phyloP scores from a whole-genome alignment of 2,888 invertebrate genomes.

The Hydraecia micacea region DNA sequence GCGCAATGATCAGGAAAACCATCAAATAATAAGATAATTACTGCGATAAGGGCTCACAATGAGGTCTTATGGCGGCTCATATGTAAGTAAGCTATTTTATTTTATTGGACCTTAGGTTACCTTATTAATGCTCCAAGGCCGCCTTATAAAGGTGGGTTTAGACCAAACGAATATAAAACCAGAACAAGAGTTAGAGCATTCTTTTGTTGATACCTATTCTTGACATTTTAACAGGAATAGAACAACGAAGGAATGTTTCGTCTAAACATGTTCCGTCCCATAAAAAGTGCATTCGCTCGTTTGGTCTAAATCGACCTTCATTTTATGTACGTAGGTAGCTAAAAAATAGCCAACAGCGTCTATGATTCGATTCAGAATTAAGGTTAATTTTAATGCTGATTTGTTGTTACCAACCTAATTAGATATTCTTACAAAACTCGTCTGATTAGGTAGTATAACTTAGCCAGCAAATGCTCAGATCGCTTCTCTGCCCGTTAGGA shows the following conservation, averaged over 20 bases:
- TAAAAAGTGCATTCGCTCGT: not conserved
- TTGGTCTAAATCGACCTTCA: not conserved
- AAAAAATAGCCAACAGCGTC: not conserved
- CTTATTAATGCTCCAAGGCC: not conserved
- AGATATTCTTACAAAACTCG: not conserved
- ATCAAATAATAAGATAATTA: slow-evolving; percentile 50
- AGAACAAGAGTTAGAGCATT: not conserved
- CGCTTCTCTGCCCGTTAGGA: not conserved
- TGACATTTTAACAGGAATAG: not conserved
- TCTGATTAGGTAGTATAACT: not conserved
- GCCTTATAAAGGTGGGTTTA: not conserved
- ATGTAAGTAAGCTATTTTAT: slow-evolving; percentile 15
- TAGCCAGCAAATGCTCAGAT: not conserved
- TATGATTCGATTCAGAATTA: not conserved
- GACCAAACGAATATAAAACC: not conserved
- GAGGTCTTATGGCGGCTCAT: not conserved
- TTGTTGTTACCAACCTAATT: not conserved
- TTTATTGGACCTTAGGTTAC: slow-evolving; percentile 25
- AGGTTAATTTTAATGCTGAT: not conserved
- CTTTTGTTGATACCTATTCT: not conserved
- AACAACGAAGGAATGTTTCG: not conserved
- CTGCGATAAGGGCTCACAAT: slow-evolving; percentile 25
- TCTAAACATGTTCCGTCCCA: no score
- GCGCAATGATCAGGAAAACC: slow-evolving; percentile 34
- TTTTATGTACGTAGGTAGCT: not conserved